Base-by-base conservation (phyloP, 1,140 invertebrate genomes). In the Papilio glaucus region DNA sequence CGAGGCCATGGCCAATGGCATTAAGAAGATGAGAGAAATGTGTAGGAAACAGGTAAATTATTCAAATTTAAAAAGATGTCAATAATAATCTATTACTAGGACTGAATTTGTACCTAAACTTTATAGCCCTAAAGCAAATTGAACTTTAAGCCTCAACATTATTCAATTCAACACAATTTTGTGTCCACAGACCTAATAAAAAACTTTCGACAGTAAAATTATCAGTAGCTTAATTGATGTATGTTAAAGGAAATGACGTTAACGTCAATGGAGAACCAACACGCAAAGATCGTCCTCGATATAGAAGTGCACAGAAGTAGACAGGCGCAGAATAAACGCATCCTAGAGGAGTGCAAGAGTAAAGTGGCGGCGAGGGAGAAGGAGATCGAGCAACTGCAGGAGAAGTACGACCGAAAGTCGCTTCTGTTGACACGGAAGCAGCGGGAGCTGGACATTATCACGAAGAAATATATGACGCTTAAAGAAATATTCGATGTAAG, bases 221-320 rank as follows among this genome's bases (percentile, higher is more conserved):
- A 8, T 53, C 10, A 12, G 4, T 33, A 6, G 2, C 6, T 13
- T 12, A 57, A 12, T 24, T 9, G 24, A 26, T 12, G 24, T 1
- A 13, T 12, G 10, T 26, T 83, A 24, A 74, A 92, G 80, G 96
- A 97, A 91, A 90, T 96, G 57, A 87, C 93, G n/a, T 81, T 96
- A 65, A 91, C 94, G 13, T 90, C 94, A 77, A 92, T 94, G 41
- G 96, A 96, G 86, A 96, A 95, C 82, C 93, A 94, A 24, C 94
- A 95, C 76, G 94, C 95, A 0, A 93, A 93, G 74, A 86, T 94
- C 29, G 86, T 95, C 75, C 80, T 96, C 1, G 94, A 96, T 69
- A 93, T 96, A 0, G 95, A 96, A 80, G 93, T 94, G 67, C 85
- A 95, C 24, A 92, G 93, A 42, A 92, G 85, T 73, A 77, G 76